Base-by-base conservation (phyloP, 35 echinoderm and acorn worm genomes). In the Ophiothrix spiculata region DNA sequence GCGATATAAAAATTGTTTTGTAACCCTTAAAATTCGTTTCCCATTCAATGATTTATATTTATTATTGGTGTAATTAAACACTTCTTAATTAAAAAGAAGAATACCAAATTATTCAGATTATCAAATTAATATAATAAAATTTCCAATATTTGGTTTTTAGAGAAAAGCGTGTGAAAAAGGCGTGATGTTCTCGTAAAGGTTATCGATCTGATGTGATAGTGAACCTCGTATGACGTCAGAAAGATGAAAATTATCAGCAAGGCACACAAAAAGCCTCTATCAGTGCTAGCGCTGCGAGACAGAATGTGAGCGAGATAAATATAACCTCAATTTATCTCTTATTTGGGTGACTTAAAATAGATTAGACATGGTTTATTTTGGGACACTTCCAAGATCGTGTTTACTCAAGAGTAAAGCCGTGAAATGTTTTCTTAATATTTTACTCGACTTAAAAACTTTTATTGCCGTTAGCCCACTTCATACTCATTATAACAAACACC, bases 331-430 rank as follows among this genome's bases (percentile, higher is more conserved):
- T 69, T 69, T 12, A 12, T 25, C 23, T 69, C 60, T 69, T 69
- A 28, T 69, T 69, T 69, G 23, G 60, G 60, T 69, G 60, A n/a
- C 60, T 69, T 15, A 69, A 69, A 69, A 69, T 69, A 69, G 60
- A 6, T 25, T 15, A 15, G 3, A 69, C 60, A 25, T 69, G 60
- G 60, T 69, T 69, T 69, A 69, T 69, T 69, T 69, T 69, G 60
- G 60, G 60, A 69, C 60, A 69, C 16, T 69, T 15, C n/a, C 16
- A 28, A 69, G 60, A 10, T 69, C 60, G 29, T 69, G 23, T 69
- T 69, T 69, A n/a, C 60, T n/a, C 60, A 69, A 69, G 6, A 69
- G 60, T n/a, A 69, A n/a, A n/a, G n/a, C n/a, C n/a, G n/a, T n/a
- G n/a, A n/a, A n/a, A n/a, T n/a, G n/a, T n/a, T n/a, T n/a, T n/a